phyloP scores from a whole-genome alignment of 2,888 invertebrate genomes.

The Limnephilus auricula region DNA sequence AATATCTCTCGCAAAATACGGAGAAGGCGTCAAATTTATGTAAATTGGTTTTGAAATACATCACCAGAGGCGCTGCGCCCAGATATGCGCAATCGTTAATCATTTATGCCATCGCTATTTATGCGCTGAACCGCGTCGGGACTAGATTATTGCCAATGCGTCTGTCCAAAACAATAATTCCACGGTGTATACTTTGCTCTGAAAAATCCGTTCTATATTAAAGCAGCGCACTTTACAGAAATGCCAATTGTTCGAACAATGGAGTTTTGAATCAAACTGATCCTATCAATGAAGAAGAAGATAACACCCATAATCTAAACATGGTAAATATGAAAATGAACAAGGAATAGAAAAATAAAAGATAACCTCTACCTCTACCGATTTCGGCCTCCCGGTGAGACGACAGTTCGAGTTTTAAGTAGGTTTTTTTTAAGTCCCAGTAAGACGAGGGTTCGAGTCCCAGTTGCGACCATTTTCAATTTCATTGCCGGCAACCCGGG shows the following conservation, averaged over 20 bases:
- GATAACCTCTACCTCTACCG: too few species aligned
- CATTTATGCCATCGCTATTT: constrained; percentile 40
- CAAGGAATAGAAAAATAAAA: too few species aligned
- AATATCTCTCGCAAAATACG: constrained; percentile 38
- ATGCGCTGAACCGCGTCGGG: constrained; percentile 12
- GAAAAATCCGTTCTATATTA: background rate
- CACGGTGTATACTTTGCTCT: background rate
- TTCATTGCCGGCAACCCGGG: too few species aligned
- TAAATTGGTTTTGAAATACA: constrained; percentile 36
- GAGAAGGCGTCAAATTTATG: constrained; percentile 39
- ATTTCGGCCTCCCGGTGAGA: too few species aligned
- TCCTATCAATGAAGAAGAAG: too few species aligned
- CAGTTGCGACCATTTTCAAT: too few species aligned
- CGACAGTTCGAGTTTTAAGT: too few species aligned
- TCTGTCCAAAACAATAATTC: constrained; percentile 23
- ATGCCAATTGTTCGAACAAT: background rate
- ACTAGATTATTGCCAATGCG: constrained; percentile 27
- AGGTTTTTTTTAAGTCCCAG: too few species aligned
- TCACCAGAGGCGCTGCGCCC: constrained; percentile 39
- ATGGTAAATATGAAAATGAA: too few species aligned
- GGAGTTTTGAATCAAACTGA: background rate
- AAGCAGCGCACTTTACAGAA: background rate
- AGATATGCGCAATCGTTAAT: constrained; percentile 45
- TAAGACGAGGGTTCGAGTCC: too few species aligned
- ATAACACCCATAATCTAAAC: too few species aligned